Conservation (phyloP, 1,140 invertebrate species). For the Cryptotermes secundus region DNA sequence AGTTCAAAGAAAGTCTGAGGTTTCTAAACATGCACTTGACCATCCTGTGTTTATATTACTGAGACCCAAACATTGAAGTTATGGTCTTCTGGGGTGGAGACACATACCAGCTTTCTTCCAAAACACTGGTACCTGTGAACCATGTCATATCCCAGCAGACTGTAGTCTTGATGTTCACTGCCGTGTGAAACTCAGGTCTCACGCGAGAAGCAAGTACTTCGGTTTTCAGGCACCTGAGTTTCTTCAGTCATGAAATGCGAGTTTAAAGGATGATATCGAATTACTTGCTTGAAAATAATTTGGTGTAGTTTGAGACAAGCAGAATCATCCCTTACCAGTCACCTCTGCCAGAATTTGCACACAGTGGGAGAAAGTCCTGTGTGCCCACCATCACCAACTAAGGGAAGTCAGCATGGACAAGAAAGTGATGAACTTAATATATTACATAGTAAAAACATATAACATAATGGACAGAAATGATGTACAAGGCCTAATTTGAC, state of each 20-base stretch:
- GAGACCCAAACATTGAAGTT: too few relatives aligned
- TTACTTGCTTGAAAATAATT: too few relatives aligned
- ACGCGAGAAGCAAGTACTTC: neutral
- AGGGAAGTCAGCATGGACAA: neutral
- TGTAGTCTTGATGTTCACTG: too few relatives aligned
- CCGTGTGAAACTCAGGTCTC: too few relatives aligned
- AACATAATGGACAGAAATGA: conserved; percentile 26
- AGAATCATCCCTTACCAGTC: neutral
- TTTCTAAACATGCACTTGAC: neutral
- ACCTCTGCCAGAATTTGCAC: neutral
- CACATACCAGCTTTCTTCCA: too few relatives aligned
- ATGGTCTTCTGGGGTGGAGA: too few relatives aligned
- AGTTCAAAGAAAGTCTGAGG: neutral
- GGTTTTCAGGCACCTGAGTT: neutral
- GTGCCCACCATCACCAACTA: too few relatives aligned
- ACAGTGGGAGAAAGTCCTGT: neutral
- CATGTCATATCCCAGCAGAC: too few relatives aligned
- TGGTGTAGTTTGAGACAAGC: neutral
- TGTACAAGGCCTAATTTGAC: conserved; percentile 32
- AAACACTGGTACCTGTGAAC: too few relatives aligned
- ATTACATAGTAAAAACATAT: neutral
- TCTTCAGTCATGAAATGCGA: too few relatives aligned
- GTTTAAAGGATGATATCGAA: too few relatives aligned
- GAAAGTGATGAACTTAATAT: neutral
- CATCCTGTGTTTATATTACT: neutral